Percentiles rank a stretch among this genome's conserved stretches.
Evolutionary conservation across 2,797 vertebrate species (phyloP).

Genomic region (Ceryle rudis): DNA sequence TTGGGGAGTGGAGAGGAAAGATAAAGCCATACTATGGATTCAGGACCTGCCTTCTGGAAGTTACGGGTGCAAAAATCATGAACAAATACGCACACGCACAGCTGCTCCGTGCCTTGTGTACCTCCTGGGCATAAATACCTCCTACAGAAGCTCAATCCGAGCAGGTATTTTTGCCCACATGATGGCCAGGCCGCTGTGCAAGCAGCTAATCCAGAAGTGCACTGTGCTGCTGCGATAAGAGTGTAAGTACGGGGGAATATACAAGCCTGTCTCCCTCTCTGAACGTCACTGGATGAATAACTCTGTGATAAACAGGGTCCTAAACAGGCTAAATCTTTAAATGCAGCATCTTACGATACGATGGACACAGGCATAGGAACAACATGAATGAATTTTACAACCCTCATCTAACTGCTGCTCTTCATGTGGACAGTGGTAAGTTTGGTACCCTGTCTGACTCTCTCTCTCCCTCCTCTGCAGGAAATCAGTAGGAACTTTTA

Average conservation of each 20-base stretch:
- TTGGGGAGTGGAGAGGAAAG: not conserved
- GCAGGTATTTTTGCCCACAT: not conserved
- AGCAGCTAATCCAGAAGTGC: not conserved
- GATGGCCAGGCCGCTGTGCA: not conserved
- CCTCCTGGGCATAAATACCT: not conserved
- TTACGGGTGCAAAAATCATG: not conserved
- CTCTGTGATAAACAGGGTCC: not conserved
- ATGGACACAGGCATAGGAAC: not conserved
- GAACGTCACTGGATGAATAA: not conserved
- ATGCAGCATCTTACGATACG: not conserved
- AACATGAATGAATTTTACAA: not conserved
- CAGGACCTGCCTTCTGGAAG: not conserved
- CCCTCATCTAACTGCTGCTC: not conserved
- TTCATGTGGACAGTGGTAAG: not conserved
- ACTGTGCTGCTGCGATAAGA: not conserved
- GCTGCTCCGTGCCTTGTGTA: not conserved
- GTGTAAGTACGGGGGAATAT: not conserved
- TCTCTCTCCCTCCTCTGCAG: not conserved
- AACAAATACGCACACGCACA: not conserved
- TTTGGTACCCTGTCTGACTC: not conserved
- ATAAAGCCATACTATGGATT: not conserved
- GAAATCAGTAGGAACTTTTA: not conserved
- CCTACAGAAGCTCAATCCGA: not conserved
- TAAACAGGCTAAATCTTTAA: not conserved
- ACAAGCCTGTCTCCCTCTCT: not conserved